Evolutionary conservation across 1,140 invertebrate species (phyloP), one percentile per base, ranked within the genome.

Genomic region (Ridgeia piscesae): DNA sequence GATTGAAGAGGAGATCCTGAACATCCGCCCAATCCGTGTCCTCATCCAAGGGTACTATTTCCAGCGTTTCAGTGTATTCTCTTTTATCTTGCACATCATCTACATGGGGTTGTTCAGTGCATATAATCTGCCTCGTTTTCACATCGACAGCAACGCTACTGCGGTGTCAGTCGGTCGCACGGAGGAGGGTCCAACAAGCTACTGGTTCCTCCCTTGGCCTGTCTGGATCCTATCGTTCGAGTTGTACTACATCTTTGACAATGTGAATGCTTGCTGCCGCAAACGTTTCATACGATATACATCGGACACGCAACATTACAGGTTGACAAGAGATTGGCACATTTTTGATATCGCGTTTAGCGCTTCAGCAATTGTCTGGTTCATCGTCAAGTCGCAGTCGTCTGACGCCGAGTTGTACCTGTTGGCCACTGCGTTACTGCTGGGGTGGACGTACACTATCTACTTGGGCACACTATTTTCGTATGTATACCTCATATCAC

Each of bases 371-470:
- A 89, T 93, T 34, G 91, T 50, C 21, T 93, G 93, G 93, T 92
- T 91, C 33, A 91, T 77, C 11, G 42, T 91, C 33, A 89, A 92
- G 35, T 33, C 92, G 1, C 11, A 17, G 6, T 35, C 33, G 33
- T 35, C n/a, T 4, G 33, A 27, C 33, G 50, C 35, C 14, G 34
- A 90, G 33, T 33, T 91, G 21, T 93, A 93, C 50, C 50, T 93
- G 31, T 34, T 92, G 48, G 48, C 91, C 9, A 35, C 92, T 6
- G 88, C 93, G 4, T 14, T 93, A 58, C 91, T 93, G n/a, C 91
- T 93, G 77, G 93, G 93, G 31, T 93, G 93, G 93, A 34, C 93
- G 88, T 92, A 88, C 35, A 89, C 91, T 17, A 92, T 93, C 31
- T 35, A n/a, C 88, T 93, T n/a, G n/a, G n/a, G n/a, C n/a, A n/a